These are phyloP conservation scores for Drosophila santomea DNA, from an alignment of 1,140 invertebrate genomes.

Conservation along the genomic window DNA sequence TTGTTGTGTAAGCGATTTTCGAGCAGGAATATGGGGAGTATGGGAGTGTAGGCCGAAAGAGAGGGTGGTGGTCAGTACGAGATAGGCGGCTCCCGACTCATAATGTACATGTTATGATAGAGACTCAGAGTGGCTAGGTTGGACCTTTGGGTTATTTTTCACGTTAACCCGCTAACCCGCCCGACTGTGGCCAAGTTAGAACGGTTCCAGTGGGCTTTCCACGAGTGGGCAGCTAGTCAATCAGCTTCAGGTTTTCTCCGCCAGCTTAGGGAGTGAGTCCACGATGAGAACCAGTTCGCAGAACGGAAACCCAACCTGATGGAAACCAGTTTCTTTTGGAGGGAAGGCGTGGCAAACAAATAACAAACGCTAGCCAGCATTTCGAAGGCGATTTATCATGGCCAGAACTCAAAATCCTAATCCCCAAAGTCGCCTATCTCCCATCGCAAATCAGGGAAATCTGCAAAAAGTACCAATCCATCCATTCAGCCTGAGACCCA, in stretches of 20 bases:
- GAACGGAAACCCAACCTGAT: slow-evolving; percentile 45
- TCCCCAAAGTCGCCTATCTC: slow-evolving; percentile 6
- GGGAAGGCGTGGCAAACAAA: slow-evolving; percentile 34
- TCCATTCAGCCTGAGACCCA: slow-evolving; percentile 8
- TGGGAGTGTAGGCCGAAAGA: neutral
- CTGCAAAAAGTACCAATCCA: slow-evolving; percentile 1
- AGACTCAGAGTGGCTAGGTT: slow-evolving; percentile 8
- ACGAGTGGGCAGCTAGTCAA: slow-evolving; percentile 27
- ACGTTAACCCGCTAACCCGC: neutral
- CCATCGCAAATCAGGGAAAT: slow-evolving; percentile 1
- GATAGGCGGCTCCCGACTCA: slow-evolving; percentile 3
- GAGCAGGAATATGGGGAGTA: neutral
- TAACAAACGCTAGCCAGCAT: slow-evolving; percentile 24
- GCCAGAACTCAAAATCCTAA: slow-evolving; percentile 12
- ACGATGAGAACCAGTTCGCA: slow-evolving; percentile 27
- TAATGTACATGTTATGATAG: slow-evolving; percentile 28
- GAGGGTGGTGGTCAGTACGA: neutral
- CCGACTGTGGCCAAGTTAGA: slow-evolving; percentile 19
- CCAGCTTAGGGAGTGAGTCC: slow-evolving; percentile 21
- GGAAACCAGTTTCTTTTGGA: slow-evolving; percentile 32
- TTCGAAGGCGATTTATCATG: slow-evolving; percentile 39
- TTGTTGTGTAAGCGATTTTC: slow-evolving; percentile 34
- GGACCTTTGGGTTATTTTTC: slow-evolving; percentile 1
- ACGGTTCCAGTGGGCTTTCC: slow-evolving; percentile 32
- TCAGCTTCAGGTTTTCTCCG: slow-evolving; percentile 41